Base-by-base conservation (phyloP, 2,888 invertebrate species). In the Neria commutata region DNA sequence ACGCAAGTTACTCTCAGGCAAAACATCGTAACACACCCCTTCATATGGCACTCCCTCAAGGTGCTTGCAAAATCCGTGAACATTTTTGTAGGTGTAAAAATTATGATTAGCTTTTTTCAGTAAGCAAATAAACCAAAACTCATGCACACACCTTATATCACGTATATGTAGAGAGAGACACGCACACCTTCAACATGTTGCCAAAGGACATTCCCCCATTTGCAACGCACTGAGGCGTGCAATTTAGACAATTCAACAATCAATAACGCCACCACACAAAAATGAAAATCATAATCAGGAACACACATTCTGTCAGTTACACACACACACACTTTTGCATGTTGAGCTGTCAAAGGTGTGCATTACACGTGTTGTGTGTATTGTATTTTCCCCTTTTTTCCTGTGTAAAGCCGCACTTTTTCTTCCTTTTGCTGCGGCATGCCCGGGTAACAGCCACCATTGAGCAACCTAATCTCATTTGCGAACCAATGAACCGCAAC, bases 241-340 rank as follows among this genome's bases (percentile, higher is more conserved):
- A 70, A 72, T 65, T 67, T 70, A 51, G 64, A 67, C 63, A 65
- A 70, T 67, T 72, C 67, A 68, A 70, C 71, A 70, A 69, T 67
- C 68, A 68, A 70, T 65, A 57, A 62, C 37, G 34, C 33, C 55
- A 54, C 56, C 57, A 54, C 49, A 50, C 54, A 53, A 56, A 54
- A 34, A 37, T 14, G n/a, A n/a, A 37, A 42, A 19, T 42, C 42
- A 33, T 40, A 42, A 47, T 47, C 40, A 42, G 10, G 17, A 17
- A n/a, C 40, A 52, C 25, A 25, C 26, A 40, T 42, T 42, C 14
- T 23, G 53, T 19, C 45, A 45, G 40, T 48, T 21, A 53, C 42
- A 24, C 21, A 46, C 24, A 51, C 24, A 48, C 42, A 62, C 45
- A 54, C 55, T 52, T 23, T n/a, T 52, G 54, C 54, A 57, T 37